Base-by-base conservation (phyloP, 2,113 vertebrate genomes). In the Vulpes ferrilata region DNA sequence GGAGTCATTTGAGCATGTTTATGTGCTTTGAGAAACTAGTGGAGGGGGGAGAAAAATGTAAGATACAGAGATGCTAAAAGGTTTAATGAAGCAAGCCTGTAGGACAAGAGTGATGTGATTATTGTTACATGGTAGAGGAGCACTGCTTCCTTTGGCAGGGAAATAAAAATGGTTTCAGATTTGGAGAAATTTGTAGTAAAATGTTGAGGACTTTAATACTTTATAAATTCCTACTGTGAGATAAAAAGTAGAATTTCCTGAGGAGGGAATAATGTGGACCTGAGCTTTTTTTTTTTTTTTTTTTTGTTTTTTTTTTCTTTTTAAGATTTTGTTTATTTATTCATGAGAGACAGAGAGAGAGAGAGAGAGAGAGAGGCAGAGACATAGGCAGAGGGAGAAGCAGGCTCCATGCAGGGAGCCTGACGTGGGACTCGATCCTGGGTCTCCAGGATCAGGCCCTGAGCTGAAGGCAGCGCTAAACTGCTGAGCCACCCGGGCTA, bases 151-250 rank as follows among this genome's bases (percentile, higher is more conserved):
- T 79, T 95, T 78, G 78, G 88, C 74, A 78, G 86, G 15, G 4
- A 79, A 27, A 55, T 82, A 67, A 67, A 79, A 57, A 67, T 78
- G 23, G 25, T 60, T 96, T 96, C 25, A 59, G n/a, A 76, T 55
- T 94, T 67, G 82, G 60, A 81, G 88, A 86, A 93, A 80, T 94
- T 73, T 92, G 19, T 90, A 78, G 65, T 60, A 38, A 62, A 88
- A 89, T 25, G 11, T 64, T 83, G 23, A 92, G 51, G 25, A 48
- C n/a, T 73, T 86, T 62, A 5, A 38, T 82, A 64, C 48, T 71
- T 93, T 87, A 13, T 84, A 65, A 27, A 19, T 97, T 87, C 94
- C 22, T 97, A 78, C 20, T 82, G 30, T 96, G 74, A 62, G 30
- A 55, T 43, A 67, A n/a, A 96, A 96, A 62, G 30, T 17, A 73